Conservation (phyloP, 2,113 vertebrate species). For the Gadus chalcogrammus region DNA sequence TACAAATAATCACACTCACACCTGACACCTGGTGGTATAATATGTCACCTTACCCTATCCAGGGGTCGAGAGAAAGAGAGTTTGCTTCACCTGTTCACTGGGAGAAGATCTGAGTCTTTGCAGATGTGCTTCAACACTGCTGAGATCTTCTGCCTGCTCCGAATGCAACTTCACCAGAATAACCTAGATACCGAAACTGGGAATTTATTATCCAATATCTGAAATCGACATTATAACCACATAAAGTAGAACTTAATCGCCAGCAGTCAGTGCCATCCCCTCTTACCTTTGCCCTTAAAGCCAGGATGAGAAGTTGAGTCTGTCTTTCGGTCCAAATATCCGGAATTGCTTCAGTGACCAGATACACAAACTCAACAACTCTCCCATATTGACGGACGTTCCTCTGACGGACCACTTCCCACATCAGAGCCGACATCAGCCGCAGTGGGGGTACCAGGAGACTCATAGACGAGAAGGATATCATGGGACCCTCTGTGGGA, state of each 20-base stretch:
- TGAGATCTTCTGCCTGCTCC: slow-evolving; percentile 43
- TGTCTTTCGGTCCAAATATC: slow-evolving; percentile 70
- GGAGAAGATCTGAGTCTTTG: slow-evolving; percentile 30
- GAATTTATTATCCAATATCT: too few species aligned
- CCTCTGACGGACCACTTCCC: slow-evolving; percentile 63
- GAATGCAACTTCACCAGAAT: slow-evolving; percentile 55
- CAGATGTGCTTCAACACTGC: slow-evolving; percentile 35
- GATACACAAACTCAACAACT: slow-evolving; percentile 71
- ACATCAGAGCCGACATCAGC: slow-evolving; percentile 69
- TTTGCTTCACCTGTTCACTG: slow-evolving; percentile 41
- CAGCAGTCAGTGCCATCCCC: not conserved
- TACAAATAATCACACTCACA: too few species aligned
- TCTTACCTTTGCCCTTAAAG: slow-evolving; percentile 75
- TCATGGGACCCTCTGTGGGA: slow-evolving; percentile 30
- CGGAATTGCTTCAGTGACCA: slow-evolving; percentile 66
- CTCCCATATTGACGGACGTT: slow-evolving; percentile 64
- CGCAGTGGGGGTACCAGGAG: slow-evolving; percentile 64
- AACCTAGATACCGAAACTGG: slow-evolving; percentile 29
- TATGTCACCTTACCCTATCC: too few species aligned
- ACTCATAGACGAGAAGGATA: slow-evolving; percentile 39
- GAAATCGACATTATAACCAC: not conserved
- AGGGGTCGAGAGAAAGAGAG: not conserved
- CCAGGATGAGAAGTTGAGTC: slow-evolving; percentile 70
- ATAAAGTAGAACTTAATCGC: not conserved
- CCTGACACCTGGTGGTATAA: too few species aligned